phyloP scores from a whole-genome alignment of 2,797 vertebrate species.

The Crax fasciolata region DNA sequence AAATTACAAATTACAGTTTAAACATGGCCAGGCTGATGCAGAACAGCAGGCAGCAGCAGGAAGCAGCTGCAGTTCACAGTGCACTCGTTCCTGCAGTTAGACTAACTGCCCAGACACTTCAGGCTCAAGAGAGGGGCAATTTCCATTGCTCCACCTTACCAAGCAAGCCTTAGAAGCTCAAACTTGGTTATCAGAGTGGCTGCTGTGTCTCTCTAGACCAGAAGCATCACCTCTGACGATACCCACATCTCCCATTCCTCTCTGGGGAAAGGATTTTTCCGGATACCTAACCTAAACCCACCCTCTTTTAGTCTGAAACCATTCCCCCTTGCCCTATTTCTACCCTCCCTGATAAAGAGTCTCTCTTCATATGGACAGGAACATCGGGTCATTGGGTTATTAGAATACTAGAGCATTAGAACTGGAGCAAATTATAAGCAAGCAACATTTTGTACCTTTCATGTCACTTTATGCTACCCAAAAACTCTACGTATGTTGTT shows the following conservation, averaged over 20 bases:
- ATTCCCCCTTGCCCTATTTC: too few species aligned
- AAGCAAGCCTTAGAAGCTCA: not conserved
- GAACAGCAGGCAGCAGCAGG: accelerated
- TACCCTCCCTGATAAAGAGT: too few species aligned
- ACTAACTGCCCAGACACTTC: accelerated
- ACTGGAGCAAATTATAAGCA: too few species aligned
- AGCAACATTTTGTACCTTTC: not conserved
- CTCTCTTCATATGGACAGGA: too few species aligned
- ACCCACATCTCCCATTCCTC: not conserved
- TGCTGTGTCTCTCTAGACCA: not conserved
- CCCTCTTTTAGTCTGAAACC: too few species aligned
- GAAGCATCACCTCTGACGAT: not conserved
- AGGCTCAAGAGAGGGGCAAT: not conserved
- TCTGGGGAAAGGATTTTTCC: too few species aligned
- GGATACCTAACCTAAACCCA: too few species aligned
- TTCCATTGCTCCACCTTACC: not conserved
- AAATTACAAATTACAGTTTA: accelerated
- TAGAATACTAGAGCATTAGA: too few species aligned
- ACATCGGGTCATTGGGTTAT: too few species aligned
- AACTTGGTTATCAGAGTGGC: not conserved
- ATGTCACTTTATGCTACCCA: not conserved
- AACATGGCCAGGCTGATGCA: not conserved
- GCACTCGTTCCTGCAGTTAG: not conserved
- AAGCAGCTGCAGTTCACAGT: too few species aligned
- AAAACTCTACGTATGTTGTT: too few species aligned